These are phyloP conservation scores for Oceanites oceanicus DNA, from an alignment of 2,113 vertebrate genomes.

Conservation along the genomic window DNA sequence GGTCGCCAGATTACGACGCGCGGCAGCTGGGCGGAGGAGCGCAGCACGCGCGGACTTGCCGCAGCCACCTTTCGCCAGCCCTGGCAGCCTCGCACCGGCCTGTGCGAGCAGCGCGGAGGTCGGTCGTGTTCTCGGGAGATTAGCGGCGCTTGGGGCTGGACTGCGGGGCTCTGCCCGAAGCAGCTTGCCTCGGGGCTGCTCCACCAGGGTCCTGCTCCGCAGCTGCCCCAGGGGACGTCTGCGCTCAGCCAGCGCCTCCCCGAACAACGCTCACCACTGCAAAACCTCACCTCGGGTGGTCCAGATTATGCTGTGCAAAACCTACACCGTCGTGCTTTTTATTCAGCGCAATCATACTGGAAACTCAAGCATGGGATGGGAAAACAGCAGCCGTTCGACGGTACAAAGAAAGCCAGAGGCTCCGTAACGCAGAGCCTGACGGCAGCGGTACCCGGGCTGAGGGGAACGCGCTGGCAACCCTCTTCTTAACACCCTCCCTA, in stretches of 20 bases:
- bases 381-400: neutral
- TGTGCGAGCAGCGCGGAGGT: accelerated
- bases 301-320: accelerated
- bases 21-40: neutral
- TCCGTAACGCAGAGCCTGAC: accelerated
- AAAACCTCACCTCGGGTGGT: accelerated
- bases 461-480: accelerated
- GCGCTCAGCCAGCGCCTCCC: neutral
- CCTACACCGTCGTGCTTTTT: accelerated
- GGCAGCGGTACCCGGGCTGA: accelerated
- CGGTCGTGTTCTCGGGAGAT: accelerated
- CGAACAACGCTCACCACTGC: accelerated
- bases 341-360: accelerated
- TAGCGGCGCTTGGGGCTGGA: accelerated
- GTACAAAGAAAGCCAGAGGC: accelerated
- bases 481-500: neutral
- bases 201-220: accelerated
- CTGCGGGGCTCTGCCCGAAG: accelerated
- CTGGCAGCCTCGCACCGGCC: neutral
- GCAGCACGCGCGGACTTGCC: accelerated
- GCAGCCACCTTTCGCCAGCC: neutral
- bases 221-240: accelerated
- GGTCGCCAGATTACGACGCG: accelerated
- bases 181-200: neutral
- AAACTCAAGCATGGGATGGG: accelerated